Conservation (phyloP, 2,113 vertebrate genomes). For the Abramis brama region DNA sequence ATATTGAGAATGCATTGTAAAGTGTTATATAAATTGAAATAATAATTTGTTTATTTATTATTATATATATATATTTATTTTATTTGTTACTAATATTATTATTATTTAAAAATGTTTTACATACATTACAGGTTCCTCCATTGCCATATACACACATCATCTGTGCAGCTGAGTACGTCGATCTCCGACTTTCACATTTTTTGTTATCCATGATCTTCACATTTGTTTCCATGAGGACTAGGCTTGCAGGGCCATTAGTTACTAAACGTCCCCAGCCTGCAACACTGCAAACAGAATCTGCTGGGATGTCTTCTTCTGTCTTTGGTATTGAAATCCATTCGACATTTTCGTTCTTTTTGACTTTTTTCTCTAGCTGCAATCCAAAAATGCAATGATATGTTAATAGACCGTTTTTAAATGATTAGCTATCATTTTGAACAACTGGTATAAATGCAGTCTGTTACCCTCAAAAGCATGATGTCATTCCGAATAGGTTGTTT, state of each 20-base stretch:
- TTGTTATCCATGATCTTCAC: neutral
- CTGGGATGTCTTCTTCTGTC: neutral
- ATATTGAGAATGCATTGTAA: neutral
- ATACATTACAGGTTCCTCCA: neutral
- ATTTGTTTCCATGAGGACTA: neutral
- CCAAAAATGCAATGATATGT: neutral
- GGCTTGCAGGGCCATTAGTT: neutral
- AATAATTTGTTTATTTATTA: too few relatives aligned
- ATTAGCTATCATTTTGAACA: neutral
- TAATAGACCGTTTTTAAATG: too few relatives aligned
- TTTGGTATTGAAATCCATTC: neutral
- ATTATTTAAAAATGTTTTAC: neutral
- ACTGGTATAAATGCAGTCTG: neutral
- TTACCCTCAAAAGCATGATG: slow-evolving; percentile 44
- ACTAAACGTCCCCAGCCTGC: neutral
- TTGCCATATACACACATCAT: neutral
- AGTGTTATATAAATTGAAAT: neutral
- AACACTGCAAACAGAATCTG: neutral
- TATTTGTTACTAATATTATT: too few relatives aligned
- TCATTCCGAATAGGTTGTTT: neutral
- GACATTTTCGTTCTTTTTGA: neutral
- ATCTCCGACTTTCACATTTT: neutral
- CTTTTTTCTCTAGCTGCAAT: neutral
- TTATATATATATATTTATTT: too few relatives aligned
- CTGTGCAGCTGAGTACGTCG: neutral